Evolutionary conservation across 2,888 invertebrate genomes (phyloP).

Genomic region (Eristalis arbustorum): DNA sequence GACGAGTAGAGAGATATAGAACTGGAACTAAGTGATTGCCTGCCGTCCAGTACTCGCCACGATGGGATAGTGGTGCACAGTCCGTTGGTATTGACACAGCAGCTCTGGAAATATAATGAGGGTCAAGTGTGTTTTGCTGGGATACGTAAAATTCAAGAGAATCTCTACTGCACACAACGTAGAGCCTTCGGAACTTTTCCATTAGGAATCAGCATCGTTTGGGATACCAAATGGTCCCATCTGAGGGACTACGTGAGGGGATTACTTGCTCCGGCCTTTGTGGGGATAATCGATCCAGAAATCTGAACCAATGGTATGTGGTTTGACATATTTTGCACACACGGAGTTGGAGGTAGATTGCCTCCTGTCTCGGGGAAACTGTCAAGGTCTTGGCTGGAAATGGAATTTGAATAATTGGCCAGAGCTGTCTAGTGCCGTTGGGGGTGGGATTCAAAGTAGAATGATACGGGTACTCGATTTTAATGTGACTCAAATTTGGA

Average conservation of each 20-base stretch:
- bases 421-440: too few relatives aligned
- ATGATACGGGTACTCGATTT: too few relatives aligned
- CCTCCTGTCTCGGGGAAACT: too few relatives aligned
- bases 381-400: too few relatives aligned
- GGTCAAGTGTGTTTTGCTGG: neutral
- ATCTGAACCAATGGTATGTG: constrained; percentile 11
- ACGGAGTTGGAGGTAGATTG: neutral
- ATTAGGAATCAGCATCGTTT: neutral
- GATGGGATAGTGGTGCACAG: neutral
- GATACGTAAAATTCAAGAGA: neutral
- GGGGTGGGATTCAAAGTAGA: too few relatives aligned
- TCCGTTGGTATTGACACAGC: neutral
- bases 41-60: neutral
- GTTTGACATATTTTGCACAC: neutral
- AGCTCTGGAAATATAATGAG: neutral
- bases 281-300: neutral
- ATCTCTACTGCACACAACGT: neutral
- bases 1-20: neutral
- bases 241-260: constrained; percentile 29
- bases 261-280: constrained; percentile 12
- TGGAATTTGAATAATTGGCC: too few relatives aligned
- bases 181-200: neutral
- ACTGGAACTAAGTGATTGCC: neutral
- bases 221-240: constrained; percentile 9
- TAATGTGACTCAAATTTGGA: too few relatives aligned